Evolutionary conservation across 30 jellyfish, hydroid and myxozoan species (phyloP), one percentile per base, ranked within the genome.

Genomic region (Clytia hemisphaerica): DNA sequence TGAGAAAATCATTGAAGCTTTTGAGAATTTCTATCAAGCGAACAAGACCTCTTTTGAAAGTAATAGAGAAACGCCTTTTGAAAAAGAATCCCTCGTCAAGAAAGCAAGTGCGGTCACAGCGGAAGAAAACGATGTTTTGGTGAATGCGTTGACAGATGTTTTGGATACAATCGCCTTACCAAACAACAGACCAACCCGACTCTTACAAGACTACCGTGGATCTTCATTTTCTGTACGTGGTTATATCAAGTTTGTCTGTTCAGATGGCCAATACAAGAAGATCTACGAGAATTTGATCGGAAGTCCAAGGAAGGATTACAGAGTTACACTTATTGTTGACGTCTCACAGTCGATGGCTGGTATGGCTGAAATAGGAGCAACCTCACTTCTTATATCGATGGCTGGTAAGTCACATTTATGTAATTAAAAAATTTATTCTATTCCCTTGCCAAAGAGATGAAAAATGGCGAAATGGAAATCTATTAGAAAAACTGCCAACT

Each of bases 201-300:
- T 42, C 14, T 19, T 55, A 42, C 69, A 55, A 55, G 69, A 55
- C 29, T 55, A 55, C 15, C 69, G 29, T 55, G 69, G 69, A 3
- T 42, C 69, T 16, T 2, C 69, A 2, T 55, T 55, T 15, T 55
- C 69, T 27, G 2, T 55, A 3, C 24, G 29, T 19, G 69, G 69
- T 55, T 55, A 19, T 18, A 55, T 55, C 69, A 55, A 55, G 31
- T 55, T 55, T 28, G 14, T 55, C 24, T 55, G 69, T 55, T 2
- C 69, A 19, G 69, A 55, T 55, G 69, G 69, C 2, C 69, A 55
- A 55, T 55, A 55, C 50, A 55, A 55, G 50, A 55, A 55, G 40
- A 55, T 55, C 3, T 55, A 55, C 29, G 69, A 55, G 29, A 55
- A 55, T 18, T 14, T 55, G 40, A 55, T 55, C 29, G 69, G 69